phyloP scores from a whole-genome alignment of 2,888 invertebrate genomes.

The Acanthoscelides obtectus region DNA sequence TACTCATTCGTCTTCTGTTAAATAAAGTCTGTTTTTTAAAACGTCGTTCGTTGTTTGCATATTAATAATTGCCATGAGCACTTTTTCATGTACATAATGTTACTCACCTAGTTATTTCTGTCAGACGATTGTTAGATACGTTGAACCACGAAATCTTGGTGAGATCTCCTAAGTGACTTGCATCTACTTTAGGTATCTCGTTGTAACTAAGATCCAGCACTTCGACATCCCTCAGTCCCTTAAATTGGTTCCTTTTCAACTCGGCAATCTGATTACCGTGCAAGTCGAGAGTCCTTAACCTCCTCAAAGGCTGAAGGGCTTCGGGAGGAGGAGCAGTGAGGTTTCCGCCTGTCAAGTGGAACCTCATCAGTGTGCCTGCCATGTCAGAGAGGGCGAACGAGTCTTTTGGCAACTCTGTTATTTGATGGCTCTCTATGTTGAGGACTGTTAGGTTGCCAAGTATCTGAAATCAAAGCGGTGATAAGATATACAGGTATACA shows the following conservation, averaged over 20 bases:
- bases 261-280: slow-evolving; percentile 61
- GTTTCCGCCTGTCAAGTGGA: slow-evolving; percentile 69
- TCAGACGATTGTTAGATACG: slow-evolving; percentile 74
- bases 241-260: slow-evolving; percentile 73
- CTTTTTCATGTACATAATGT: no score
- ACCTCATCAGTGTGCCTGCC: slow-evolving; percentile 58
- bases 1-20: no score
- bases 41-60: no score
- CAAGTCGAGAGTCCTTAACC: slow-evolving; percentile 32
- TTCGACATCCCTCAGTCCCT: slow-evolving; percentile 74
- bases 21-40: no score
- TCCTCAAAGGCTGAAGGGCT: slow-evolving; percentile 57
- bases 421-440: slow-evolving; percentile 67
- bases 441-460: slow-evolving; percentile 68
- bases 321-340: slow-evolving; percentile 61
- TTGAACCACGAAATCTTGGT: slow-evolving; percentile 81
- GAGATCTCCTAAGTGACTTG: slow-evolving; percentile 75
- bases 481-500: no score
- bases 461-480: slow-evolving; percentile 59
- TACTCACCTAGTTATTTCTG: slow-evolving; percentile 67
- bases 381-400: slow-evolving; percentile 65
- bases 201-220: slow-evolving; percentile 76
- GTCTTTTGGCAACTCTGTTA: slow-evolving; percentile 60
- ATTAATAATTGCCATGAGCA: no score
- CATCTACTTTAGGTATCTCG: slow-evolving; percentile 71